These are phyloP conservation scores for Criorhina ranunculi DNA, from an alignment of 2,888 invertebrate genomes.

Conservation along the genomic window DNA sequence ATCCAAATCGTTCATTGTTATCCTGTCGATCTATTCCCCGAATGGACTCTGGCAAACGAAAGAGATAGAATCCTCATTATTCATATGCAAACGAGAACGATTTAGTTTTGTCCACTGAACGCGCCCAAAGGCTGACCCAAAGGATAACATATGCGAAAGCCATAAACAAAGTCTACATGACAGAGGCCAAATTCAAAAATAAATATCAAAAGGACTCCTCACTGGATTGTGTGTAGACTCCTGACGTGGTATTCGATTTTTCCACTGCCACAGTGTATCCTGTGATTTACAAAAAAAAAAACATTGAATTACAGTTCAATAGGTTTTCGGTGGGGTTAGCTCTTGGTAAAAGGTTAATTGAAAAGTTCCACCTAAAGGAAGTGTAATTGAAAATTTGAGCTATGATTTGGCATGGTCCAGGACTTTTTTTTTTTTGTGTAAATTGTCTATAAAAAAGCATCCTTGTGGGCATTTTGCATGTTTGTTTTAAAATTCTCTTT, in stretches of 20 bases:
- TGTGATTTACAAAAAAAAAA: slow-evolving; percentile 44
- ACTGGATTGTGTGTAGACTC: not conserved
- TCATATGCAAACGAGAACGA: slow-evolving; percentile 5
- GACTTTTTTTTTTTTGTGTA: no score
- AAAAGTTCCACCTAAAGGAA: not conserved
- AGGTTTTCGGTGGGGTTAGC: not conserved
- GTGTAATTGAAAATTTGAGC: not conserved
- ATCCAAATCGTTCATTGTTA: no score
- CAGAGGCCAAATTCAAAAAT: slow-evolving; percentile 42
- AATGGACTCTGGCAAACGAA: not conserved
- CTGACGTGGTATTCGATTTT: not conserved
- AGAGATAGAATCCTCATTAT: slow-evolving; percentile 3
- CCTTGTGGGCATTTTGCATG: no score
- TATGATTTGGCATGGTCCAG: not conserved
- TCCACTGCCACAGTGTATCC: not conserved
- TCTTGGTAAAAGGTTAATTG: slow-evolving; percentile 14
- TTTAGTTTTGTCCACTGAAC: slow-evolving; percentile 1
- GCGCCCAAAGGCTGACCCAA: not conserved
- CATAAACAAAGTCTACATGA: slow-evolving; percentile 44
- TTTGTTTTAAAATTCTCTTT: no score
- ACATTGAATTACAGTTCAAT: slow-evolving; percentile 8
- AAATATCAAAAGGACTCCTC: slow-evolving; percentile 14
- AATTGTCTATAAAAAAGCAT: no score
- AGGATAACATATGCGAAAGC: slow-evolving; percentile 37
- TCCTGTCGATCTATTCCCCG: not conserved